Conservation (phyloP, 1,140 invertebrate genomes). For the Scaptodrosophila lebanonensis region DNA sequence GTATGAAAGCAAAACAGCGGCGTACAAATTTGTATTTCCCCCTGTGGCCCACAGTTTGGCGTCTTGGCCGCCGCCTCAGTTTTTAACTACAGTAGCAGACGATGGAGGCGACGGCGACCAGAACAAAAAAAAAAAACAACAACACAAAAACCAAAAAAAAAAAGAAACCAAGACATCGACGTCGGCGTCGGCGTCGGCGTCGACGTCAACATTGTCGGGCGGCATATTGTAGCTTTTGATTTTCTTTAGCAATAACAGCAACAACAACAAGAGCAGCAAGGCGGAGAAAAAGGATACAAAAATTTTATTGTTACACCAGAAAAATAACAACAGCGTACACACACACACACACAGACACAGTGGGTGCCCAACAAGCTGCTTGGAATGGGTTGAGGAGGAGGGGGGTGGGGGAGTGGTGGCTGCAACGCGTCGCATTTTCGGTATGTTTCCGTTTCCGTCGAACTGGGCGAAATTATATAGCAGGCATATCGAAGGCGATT, state of each 20-base stretch:
- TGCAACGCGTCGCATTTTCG: slow-evolving; percentile 68
- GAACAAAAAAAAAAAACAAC: too few relatives aligned
- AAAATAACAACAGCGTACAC: slow-evolving; percentile 62
- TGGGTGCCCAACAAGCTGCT: neutral
- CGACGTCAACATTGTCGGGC: slow-evolving; percentile 51
- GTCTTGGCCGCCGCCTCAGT: slow-evolving; percentile 51
- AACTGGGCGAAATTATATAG: slow-evolving; percentile 31
- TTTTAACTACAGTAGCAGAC: slow-evolving; percentile 52
- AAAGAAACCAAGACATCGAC: too few relatives aligned
- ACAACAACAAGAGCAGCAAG: neutral
- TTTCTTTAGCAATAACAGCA: slow-evolving; percentile 30
- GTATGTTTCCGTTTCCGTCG: slow-evolving; percentile 71
- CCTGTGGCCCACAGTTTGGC: slow-evolving; percentile 56
- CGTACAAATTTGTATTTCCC: too few relatives aligned
- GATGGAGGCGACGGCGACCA: neutral
- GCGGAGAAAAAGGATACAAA: slow-evolving; percentile 31
- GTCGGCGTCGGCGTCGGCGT: neutral
- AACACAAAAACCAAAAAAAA: too few relatives aligned
- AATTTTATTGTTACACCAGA: slow-evolving; percentile 71
- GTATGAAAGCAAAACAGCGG: slow-evolving; percentile 30
- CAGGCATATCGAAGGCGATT: slow-evolving; percentile 56
- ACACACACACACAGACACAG: slow-evolving; percentile 3
- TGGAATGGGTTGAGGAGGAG: neutral
- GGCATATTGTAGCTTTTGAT: slow-evolving; percentile 70
- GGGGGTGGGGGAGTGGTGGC: slow-evolving; percentile 1